Evolutionary conservation across 2,888 invertebrate species (phyloP).

Genomic region (Eucera pruinosa): DNA sequence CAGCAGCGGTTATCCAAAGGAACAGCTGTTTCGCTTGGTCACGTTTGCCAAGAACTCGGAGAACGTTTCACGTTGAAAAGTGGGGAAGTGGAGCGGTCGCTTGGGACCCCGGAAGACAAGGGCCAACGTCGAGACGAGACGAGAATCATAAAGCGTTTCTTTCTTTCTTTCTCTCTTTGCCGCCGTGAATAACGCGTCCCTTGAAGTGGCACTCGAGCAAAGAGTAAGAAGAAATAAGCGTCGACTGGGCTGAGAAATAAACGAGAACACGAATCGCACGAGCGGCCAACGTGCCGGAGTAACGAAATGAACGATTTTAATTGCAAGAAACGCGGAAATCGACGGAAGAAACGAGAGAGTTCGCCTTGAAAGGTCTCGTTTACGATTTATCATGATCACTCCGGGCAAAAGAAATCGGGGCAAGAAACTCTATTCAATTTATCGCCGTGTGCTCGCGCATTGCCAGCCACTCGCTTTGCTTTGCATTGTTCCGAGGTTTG

Average conservation of each 20-base stretch:
- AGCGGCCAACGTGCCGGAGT: neutral
- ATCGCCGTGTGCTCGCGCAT: neutral
- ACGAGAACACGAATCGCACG: slow-evolving; percentile 5
- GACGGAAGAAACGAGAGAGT: slow-evolving; percentile 15
- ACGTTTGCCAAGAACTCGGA: slow-evolving; percentile 61
- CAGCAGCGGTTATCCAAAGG: slow-evolving; percentile 8
- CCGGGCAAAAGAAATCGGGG: slow-evolving; percentile 5
- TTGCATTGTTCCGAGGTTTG: slow-evolving; percentile 28
- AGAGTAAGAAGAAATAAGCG: slow-evolving; percentile 27
- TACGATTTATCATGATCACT: slow-evolving; percentile 41
- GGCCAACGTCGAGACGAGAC: slow-evolving; percentile 53
- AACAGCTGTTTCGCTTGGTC: slow-evolving; percentile 62
- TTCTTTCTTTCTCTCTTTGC: slow-evolving; percentile 48
- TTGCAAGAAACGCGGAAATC: slow-evolving; percentile 56
- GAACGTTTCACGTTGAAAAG: slow-evolving; percentile 59
- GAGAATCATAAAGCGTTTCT: slow-evolving; percentile 64
- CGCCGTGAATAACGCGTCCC: slow-evolving; percentile 51
- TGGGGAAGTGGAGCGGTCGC: slow-evolving; percentile 62
- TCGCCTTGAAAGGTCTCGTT: slow-evolving; percentile 25
- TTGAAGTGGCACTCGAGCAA: slow-evolving; percentile 46
- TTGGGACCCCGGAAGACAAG: slow-evolving; percentile 54
- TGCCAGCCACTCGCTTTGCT: slow-evolving; percentile 28
- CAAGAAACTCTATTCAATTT: slow-evolving; percentile 51
- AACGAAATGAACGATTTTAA: slow-evolving; percentile 26
- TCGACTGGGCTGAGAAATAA: slow-evolving; percentile 35